Conservation (phyloP, 2,113 vertebrate genomes). For the Verasper variegatus region DNA sequence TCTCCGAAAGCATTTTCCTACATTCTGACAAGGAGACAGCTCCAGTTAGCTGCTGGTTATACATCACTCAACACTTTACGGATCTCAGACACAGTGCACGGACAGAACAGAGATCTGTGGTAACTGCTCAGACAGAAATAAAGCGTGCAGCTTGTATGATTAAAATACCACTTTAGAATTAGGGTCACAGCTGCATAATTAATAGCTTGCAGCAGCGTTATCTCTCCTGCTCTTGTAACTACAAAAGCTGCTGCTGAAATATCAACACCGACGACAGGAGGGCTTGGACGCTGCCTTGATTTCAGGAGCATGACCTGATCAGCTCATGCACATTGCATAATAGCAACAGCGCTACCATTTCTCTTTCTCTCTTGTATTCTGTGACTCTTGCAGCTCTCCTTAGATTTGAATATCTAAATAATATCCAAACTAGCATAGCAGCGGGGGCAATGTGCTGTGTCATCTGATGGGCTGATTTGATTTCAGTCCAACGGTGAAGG, state of each 20-base stretch:
- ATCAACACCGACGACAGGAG: constrained; percentile 1
- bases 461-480: constrained; percentile 5
- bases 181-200: constrained; percentile 44
- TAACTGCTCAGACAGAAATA: constrained; percentile 15
- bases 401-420: constrained; percentile 61
- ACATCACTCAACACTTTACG: constrained; percentile 1
- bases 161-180: constrained; percentile 21
- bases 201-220: constrained; percentile 6
- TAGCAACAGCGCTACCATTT: constrained; percentile 13
- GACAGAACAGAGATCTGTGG: neutral
- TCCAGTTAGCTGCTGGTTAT: constrained; percentile 6
- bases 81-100: constrained; percentile 17
- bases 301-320: constrained; percentile 28
- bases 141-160: constrained; percentile 14
- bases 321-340: constrained; percentile 30
- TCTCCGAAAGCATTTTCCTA: neutral
- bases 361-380: constrained; percentile 1
- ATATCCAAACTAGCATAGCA: constrained; percentile 39
- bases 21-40: neutral
- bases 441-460: constrained; percentile 12
- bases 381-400: constrained; percentile 1
- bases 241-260: constrained; percentile 2
- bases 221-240: neutral
- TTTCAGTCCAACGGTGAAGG: constrained; percentile 11
- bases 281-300: constrained; percentile 9